Conservation (phyloP, 2,888 invertebrate species). For the Epicampocera succincta region DNA sequence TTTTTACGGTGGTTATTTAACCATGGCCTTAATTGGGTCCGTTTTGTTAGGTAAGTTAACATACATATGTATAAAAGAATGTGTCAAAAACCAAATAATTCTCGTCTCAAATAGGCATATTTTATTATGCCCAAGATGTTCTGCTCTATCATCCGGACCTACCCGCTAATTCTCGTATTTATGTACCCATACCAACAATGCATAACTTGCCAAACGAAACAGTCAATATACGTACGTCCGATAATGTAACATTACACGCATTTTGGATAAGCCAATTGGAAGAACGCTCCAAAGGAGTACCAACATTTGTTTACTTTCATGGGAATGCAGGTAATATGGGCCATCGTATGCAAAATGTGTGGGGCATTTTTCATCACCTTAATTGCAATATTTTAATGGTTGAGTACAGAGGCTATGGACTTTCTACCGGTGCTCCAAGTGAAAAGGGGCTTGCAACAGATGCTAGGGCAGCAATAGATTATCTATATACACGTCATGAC, state of each 20-base stretch:
- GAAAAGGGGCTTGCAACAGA: constrained; percentile 94
- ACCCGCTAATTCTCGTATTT: constrained; percentile 93
- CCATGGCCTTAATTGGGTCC: constrained; percentile 86
- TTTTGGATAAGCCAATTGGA: constrained; percentile 90
- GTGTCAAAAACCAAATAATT: background rate
- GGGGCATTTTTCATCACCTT: constrained; percentile 90
- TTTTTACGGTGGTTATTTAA: constrained; percentile 90
- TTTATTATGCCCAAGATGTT: constrained; percentile 93
- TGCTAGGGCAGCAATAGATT: constrained; percentile 93
- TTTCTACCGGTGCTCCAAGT: constrained; percentile 93
- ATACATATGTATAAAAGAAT: background rate
- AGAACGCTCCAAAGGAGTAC: constrained; percentile 86
- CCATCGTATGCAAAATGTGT: constrained; percentile 94
- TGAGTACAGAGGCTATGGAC: constrained; percentile 97
- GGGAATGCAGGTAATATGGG: constrained; percentile 99
- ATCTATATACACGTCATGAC: constrained; percentile 90
- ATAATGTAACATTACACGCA: constrained; percentile 90
- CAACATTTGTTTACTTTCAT: constrained; percentile 95
- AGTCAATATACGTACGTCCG: constrained; percentile 87
- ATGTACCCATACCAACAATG: constrained; percentile 92
- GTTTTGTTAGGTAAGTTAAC: constrained; percentile 87
- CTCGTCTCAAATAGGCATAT: constrained; percentile 84
- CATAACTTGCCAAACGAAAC: constrained; percentile 94
- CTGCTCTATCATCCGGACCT: constrained; percentile 94
- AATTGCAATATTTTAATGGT: constrained; percentile 94